phyloP scores from a whole-genome alignment of 2,113 vertebrate genomes.

The Origma solitaria region DNA sequence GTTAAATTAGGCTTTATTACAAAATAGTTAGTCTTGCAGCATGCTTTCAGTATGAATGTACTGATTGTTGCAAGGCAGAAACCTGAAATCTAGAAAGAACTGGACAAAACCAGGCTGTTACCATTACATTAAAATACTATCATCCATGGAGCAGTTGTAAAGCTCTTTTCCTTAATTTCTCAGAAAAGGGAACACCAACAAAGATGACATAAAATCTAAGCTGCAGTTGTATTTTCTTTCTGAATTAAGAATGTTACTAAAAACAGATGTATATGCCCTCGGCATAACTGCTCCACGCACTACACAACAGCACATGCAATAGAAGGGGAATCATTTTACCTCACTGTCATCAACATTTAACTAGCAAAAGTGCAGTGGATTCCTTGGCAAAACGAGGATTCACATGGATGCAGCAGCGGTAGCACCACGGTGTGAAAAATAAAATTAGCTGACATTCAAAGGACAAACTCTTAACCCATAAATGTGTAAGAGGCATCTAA shows the following conservation, averaged over 20 bases:
- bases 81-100: background rate
- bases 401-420: background rate
- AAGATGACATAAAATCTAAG: background rate
- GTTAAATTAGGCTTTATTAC: background rate
- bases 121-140: rapidly evolving
- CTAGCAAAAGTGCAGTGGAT: background rate
- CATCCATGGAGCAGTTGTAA: background rate
- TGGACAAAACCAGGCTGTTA: background rate
- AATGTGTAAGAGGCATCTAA: background rate
- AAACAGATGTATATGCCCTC: background rate
- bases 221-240: background rate
- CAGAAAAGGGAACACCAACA: background rate
- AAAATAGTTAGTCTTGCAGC: background rate
- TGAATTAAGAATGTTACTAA: background rate
- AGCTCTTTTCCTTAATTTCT: background rate
- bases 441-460: background rate
- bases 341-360: background rate
- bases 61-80: background rate
- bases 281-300: background rate
- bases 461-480: background rate
- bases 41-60: background rate
- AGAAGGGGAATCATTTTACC: background rate
- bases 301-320: background rate
- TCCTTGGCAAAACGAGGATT: background rate
- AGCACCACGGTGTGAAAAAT: background rate